Conservation (phyloP, 2,797 vertebrate species). For the Heliangelus exortis region DNA sequence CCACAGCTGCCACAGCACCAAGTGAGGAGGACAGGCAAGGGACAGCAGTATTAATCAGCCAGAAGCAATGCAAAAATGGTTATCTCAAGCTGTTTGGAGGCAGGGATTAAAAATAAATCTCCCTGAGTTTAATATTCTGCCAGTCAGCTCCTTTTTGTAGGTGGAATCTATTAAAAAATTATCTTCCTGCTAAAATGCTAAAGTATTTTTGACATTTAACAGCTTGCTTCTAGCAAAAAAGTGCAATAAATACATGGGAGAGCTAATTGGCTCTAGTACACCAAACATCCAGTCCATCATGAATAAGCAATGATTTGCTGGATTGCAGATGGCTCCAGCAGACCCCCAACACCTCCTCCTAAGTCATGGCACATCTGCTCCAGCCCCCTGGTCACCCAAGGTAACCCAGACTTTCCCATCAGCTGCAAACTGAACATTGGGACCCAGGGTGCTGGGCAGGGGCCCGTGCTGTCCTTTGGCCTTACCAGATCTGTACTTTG, state of each 20-base stretch:
- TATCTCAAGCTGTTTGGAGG: constrained; percentile 47
- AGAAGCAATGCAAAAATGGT: constrained; percentile 31
- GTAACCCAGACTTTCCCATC: neutral
- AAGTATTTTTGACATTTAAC: constrained; percentile 66
- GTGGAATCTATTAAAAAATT: constrained; percentile 70
- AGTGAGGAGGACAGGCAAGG: constrained; percentile 38
- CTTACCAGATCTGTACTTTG: neutral
- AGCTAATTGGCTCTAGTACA: constrained; percentile 65
- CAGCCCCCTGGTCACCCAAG: constrained; percentile 8
- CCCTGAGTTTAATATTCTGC: constrained; percentile 58
- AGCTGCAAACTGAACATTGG: neutral
- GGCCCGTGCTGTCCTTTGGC: fast-evolving
- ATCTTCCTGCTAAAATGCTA: constrained; percentile 53
- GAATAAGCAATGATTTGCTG: neutral
- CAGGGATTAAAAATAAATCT: constrained; percentile 64
- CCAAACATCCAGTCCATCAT: neutral
- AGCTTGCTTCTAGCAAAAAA: constrained; percentile 60
- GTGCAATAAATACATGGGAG: constrained; percentile 53
- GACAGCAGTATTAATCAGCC: constrained; percentile 49
- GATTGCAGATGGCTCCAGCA: neutral
- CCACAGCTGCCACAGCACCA: constrained; percentile 65
- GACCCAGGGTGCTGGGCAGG: neutral
- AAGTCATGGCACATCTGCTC: neutral
- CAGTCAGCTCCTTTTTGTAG: constrained; percentile 66
- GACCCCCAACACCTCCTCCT: constrained; percentile 21